Conservation (phyloP, 2,888 invertebrate species). For the Tenthredo notha region DNA sequence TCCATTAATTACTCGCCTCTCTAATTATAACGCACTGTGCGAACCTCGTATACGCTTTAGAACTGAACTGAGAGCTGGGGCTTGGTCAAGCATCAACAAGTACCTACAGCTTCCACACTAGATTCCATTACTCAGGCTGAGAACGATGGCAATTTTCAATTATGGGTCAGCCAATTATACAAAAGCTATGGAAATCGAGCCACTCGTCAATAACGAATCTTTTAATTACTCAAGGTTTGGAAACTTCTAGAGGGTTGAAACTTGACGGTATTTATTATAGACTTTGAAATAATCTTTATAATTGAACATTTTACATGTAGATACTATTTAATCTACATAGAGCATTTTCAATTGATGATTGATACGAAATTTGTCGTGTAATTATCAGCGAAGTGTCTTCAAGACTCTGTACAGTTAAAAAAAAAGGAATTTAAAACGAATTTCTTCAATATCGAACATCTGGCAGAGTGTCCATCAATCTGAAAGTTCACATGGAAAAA, state of each 20-base stretch:
- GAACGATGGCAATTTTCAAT: neutral
- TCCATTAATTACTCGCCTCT: constrained; percentile 14
- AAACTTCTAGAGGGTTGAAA: neutral
- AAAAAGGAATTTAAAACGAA: neutral
- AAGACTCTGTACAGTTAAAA: neutral
- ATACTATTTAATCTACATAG: neutral
- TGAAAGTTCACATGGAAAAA: neutral
- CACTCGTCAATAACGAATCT: neutral
- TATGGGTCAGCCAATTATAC: neutral
- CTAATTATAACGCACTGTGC: neutral
- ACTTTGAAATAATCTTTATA: neutral
- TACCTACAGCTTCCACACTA: neutral
- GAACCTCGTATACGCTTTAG: neutral
- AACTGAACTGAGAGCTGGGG: neutral
- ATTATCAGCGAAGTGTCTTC: neutral
- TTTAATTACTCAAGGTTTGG: neutral
- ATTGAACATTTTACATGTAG: neutral
- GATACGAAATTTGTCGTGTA: neutral
- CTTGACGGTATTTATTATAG: neutral
- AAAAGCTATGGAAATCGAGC: neutral
- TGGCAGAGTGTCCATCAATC: constrained; percentile 14
- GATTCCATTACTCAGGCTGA: neutral
- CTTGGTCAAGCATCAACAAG: neutral
- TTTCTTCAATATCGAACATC: neutral
- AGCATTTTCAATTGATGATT: neutral